Conservation (phyloP, 2,113 vertebrate species). For the Heterotilapia buettikoferi region DNA sequence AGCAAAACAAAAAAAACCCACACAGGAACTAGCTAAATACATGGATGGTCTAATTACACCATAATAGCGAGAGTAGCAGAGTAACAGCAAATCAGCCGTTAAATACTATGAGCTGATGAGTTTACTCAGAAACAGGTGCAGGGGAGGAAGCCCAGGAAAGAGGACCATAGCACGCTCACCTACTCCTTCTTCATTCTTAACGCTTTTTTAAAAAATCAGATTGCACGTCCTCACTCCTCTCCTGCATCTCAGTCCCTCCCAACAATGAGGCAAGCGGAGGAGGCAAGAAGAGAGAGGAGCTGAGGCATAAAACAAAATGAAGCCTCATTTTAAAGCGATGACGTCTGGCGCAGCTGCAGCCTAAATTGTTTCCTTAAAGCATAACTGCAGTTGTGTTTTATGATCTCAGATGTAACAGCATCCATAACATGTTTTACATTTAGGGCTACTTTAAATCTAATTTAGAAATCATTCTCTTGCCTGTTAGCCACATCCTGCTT, state of each 20-base stretch:
- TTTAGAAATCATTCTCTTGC: background rate
- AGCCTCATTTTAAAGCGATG: background rate
- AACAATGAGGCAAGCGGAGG: background rate
- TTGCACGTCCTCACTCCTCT: background rate
- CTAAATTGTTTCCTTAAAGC: background rate
- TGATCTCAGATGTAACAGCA: background rate
- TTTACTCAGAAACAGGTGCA: background rate
- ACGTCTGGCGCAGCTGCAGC: background rate
- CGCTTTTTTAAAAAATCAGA: accelerated
- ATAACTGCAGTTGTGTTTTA: background rate
- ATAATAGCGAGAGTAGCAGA: background rate
- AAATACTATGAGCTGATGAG: background rate
- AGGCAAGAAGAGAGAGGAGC: background rate
- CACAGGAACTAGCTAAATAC: background rate
- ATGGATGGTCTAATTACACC: background rate
- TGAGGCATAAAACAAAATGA: background rate
- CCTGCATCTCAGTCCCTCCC: background rate
- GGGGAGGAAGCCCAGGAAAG: background rate
- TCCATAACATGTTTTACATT: background rate
- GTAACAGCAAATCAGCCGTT: background rate
- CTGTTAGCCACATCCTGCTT: background rate
- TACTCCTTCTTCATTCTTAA: background rate
- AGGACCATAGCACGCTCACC: background rate
- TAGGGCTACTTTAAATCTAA: background rate
- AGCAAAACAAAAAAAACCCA: background rate